Conservation (phyloP, 2,888 invertebrate species). For the Drosophila stalkeri region DNA sequence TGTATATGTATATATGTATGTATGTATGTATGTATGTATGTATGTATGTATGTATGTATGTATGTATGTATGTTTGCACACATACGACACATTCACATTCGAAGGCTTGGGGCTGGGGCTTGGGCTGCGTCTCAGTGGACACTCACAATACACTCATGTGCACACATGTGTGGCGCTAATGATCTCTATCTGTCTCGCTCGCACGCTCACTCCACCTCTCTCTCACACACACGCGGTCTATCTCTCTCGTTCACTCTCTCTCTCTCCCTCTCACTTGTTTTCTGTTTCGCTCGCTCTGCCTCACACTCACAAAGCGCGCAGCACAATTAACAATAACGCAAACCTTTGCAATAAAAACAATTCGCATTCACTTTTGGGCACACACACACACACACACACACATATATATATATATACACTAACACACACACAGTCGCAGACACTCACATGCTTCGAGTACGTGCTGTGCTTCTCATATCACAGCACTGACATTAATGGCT, state of each 20-base stretch:
- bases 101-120: constrained; percentile 4
- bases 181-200: constrained; percentile 51
- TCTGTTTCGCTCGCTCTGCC: constrained; percentile 7
- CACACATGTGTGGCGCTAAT: constrained; percentile 49
- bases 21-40: not conserved
- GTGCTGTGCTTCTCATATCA: constrained; percentile 71
- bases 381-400: constrained; percentile 22
- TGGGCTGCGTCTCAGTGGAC: constrained; percentile 53
- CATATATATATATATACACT: too few relatives aligned
- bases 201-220: constrained; percentile 26
- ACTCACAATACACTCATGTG: constrained; percentile 39
- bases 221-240: constrained; percentile 10
- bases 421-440: constrained; percentile 20
- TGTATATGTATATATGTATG: not conserved
- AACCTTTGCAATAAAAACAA: constrained; percentile 68
- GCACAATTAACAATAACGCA: constrained; percentile 66
- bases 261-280: constrained; percentile 25
- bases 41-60: not conserved
- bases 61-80: not conserved
- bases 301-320: constrained; percentile 22
- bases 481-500: constrained; percentile 74
- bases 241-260: constrained; percentile 28
- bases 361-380: constrained; percentile 67
- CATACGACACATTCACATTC: not conserved
- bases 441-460: constrained; percentile 46